Evolutionary conservation across 92 coral and sea anemone genomes (phyloP), one percentile per base, ranked within the genome.

Genomic region (Zoanthus gigantus): DNA sequence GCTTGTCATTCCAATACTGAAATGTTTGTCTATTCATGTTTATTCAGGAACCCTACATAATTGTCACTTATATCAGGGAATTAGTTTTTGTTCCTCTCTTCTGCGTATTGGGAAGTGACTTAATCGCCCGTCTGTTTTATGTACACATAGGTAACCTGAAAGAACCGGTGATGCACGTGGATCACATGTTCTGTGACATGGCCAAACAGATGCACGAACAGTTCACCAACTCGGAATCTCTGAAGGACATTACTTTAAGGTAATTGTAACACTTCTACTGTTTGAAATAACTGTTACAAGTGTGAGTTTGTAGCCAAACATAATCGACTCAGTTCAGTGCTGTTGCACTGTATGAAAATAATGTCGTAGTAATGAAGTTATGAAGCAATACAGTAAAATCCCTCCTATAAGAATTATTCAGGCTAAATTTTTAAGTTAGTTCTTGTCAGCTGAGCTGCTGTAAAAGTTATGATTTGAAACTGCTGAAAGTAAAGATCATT

Each of bases 191-290:
- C 54, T 97, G 99, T 65, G 99, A 95, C 50, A 93, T 96, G 28
- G 95, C 98, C 30, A 95, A 95, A 82, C 91, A 90, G 34, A 88
- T 97, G 28, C 98, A 97, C 69, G 96, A 95, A 47, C 98, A 97
- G 89, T 97, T 95, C 84, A 92, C 87, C 77, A 97, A 97, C 89
- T 92, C 95, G 37, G 83, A 94, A 11, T 92, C 95, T 37, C 93
- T 97, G 61, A 85, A 78, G 77, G 93, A 93, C 37, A 91, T 97
- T 65, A 93, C 94, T 23, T 83, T 97, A 10, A 93, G 99, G 99
- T 95, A 69, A 52, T 4, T 37, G 42, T 4, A 4, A 37, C 42
- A 37, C 42, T 37, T 37, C 3, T 37, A 37, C 42, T 37, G 42
- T 37, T 37, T 23, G 1, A 37, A 37, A 37, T 37, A 37, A 37